Evolutionary conservation across 2,888 invertebrate genomes (phyloP), one percentile per base, ranked within the genome.

Genomic region (Nomada flava): DNA sequence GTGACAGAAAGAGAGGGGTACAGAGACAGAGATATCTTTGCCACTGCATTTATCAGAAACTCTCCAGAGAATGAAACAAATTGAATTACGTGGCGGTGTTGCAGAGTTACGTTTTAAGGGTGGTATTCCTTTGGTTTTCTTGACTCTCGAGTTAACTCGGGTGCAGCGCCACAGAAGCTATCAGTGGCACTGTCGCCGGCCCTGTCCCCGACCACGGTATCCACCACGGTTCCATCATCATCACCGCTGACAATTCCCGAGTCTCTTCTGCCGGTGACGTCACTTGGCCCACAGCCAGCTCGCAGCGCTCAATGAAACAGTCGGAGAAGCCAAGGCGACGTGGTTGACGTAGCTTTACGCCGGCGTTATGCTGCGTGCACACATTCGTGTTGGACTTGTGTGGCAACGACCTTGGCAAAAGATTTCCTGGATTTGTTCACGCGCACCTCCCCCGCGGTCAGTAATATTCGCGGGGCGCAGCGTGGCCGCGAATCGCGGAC

Each of bases 281-380:
- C 91, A 91, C 86, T 84, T 92, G 92, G 91, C 92, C 75, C 83
- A 62, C 67, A 57, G 91, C 92, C 92, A 92, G 90, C 80, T 85
- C 84, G 80, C 81, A 67, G 81, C 89, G 91, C 91, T 92, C 92
- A 92, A 91, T 91, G 92, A 91, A 91, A 92, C 90, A 82, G 89
- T 88, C 73, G 86, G 76, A 70, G 83, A 86, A 85, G 84, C 82
- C 85, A 82, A 85, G 82, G 85, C 78, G 79, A 81, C 83, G 77
- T 73, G 72, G 74, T 68, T 75, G 76, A 68, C 85, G 86, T 84
- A 64, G 82, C 76, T 88, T 88, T 88, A 87, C 89, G 87, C 69
- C 81, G 73, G 63, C 83, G 86, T 86, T 86, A 84, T 85, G 79
- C 80, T 85, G 85, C 86, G 84, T 87, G 84, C 84, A 82, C 83